Base-by-base conservation (phyloP, 2,113 vertebrate genomes). In the Dipodomys ordii region DNA sequence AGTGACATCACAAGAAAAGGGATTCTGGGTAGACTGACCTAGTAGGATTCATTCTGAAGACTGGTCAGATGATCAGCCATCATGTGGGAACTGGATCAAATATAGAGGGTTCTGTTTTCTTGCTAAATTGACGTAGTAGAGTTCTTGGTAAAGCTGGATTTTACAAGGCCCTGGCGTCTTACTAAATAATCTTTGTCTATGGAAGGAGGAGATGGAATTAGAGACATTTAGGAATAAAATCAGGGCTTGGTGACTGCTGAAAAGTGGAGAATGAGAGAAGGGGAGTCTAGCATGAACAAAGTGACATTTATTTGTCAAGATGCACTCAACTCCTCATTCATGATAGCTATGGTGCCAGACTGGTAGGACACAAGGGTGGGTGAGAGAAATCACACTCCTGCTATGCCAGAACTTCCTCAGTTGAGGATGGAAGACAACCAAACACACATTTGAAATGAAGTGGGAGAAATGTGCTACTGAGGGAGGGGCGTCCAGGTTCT, bases 401-500 rank as follows among this genome's bases (percentile, higher is more conserved):
- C 39, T 64, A 39, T 69, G 13, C 1, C 22, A 19, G 22, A 30
- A 7, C 53, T 23, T 4, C 35, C 39, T 76, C 32, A 49, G 9
- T 19, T 3, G 13, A 85, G 39, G 35, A 57, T 39, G 49, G 57
- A 62, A 67, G 35, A 30, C 15, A 80, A 15, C 11, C 1, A 82
- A 87, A 27, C 2, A 39, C 39, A 30, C 39, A 27, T 30, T 67
- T 25, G 25, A 44, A 74, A n/a, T 35, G 64, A 65, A n/a, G 4
- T 0, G 19, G 23, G 46, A 30, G 60, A 12, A 65, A 30, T 11
- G 0, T 2, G 3, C 25, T 6, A 2, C 15, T 20, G 35, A 23
- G 10, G 13, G 39, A 22, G 32, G 1, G 6, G n/a, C 30, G 74
- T 80, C 25, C 19, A 78, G 39, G 39, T 69, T 30, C 69, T 71